Conservation (phyloP, 2,888 invertebrate genomes). For the Pristionchus arcanus region DNA sequence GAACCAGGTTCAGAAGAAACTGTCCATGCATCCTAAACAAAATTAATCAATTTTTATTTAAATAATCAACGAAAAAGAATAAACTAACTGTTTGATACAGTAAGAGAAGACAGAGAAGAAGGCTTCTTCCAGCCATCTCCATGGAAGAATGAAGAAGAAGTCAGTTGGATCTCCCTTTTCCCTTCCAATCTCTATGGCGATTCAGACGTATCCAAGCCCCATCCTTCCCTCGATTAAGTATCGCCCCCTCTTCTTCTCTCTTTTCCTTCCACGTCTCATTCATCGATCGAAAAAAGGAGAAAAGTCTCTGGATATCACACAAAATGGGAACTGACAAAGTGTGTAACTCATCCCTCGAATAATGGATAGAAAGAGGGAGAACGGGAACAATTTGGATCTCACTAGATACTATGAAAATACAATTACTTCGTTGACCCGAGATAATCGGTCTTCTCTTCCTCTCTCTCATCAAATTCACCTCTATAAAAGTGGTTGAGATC, state of each 20-base stretch:
- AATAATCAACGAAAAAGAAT: conserved; percentile 2
- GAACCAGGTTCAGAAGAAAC: not conserved
- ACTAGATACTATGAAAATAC: conserved; percentile 46
- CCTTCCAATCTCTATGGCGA: conserved; percentile 44
- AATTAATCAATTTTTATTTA: not conserved
- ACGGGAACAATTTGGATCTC: conserved; percentile 12
- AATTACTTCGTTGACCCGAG: conserved; percentile 55
- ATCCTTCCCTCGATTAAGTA: not conserved
- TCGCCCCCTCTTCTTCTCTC: not conserved
- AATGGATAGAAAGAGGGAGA: not conserved
- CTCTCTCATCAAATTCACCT: conserved; percentile 28
- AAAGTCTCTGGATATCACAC: not conserved
- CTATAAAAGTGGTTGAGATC: conserved; percentile 20
- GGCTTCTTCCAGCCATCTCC: not conserved
- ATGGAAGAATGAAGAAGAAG: not conserved
- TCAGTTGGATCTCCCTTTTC: not conserved
- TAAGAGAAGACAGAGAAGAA: conserved; percentile 32
- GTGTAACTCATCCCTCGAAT: not conserved
- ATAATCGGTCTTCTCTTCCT: conserved; percentile 27
- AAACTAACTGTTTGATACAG: conserved; percentile 51
- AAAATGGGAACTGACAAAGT: conserved; percentile 30
- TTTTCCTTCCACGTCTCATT: conserved; percentile 26
- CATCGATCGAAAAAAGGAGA: conserved; percentile 20
- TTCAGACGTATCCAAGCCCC: conserved; percentile 12
- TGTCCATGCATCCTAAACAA: conserved; percentile 1